Percentiles rank a stretch among this genome's conserved stretches.
Conservation (phyloP, 2,888 invertebrate genomes). For the Microctonus brassicae region DNA sequence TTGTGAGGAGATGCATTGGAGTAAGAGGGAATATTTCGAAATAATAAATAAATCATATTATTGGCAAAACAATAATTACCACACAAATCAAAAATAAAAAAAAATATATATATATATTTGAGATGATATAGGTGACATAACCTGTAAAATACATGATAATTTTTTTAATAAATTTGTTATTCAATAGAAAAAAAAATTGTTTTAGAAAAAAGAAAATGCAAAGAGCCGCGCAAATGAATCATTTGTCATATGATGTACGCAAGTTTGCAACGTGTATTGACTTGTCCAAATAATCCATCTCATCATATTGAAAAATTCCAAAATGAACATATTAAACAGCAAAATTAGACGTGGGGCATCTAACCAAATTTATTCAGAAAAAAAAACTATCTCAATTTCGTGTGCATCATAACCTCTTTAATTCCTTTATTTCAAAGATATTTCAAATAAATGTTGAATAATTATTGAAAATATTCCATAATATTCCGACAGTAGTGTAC, state of each 20-base stretch:
- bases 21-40: background rate
- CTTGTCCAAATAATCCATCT: background rate
- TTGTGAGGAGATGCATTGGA: background rate
- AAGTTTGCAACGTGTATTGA: background rate
- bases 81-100: background rate
- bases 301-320: conserved; percentile 17
- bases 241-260: background rate
- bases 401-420: conserved; percentile 35
- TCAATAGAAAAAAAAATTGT: background rate
- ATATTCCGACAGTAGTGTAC: background rate
- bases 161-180: background rate
- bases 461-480: background rate
- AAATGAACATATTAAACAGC: conserved; percentile 49
- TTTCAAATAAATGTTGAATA: conserved; percentile 3
- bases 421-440: background rate
- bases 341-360: conserved; percentile 60
- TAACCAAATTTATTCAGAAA: conserved; percentile 55
- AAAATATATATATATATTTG: background rate
- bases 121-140: background rate
- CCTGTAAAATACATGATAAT: background rate
- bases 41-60: background rate
- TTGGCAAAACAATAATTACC: background rate
- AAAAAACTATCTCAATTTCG: conserved; percentile 59
- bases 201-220: background rate
- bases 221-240: background rate